These are phyloP conservation scores for Xenopus petersii DNA, from an alignment of 2,797 vertebrate species.

Conservation along the genomic window DNA sequence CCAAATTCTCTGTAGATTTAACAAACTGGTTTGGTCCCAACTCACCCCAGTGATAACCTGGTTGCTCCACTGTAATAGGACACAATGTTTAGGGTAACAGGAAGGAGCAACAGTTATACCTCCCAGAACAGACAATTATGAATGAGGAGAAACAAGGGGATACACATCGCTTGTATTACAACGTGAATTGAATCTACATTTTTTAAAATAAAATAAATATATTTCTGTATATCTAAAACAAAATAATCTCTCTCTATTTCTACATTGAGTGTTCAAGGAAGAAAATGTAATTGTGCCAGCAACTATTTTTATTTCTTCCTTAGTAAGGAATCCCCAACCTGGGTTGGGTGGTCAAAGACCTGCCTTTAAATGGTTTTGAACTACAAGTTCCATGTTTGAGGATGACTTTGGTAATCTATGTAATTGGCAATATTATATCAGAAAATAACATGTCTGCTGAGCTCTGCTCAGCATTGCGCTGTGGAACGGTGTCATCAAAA, in stretches of 20 bases:
- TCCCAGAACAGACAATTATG: constrained; percentile 26
- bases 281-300: constrained; percentile 60
- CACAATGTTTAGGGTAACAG: constrained; percentile 30
- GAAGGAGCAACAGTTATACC: constrained; percentile 11
- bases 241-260: constrained; percentile 64
- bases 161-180: constrained; percentile 53
- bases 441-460: constrained; percentile 6
- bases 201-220: constrained; percentile 68
- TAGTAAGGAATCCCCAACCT: constrained; percentile 32
- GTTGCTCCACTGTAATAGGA: constrained; percentile 34
- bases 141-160: constrained; percentile 33
- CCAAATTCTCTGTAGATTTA: too few species aligned
- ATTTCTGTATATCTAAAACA: constrained; percentile 62
- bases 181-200: constrained; percentile 54
- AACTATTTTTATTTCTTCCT: constrained; percentile 54
- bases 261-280: constrained; percentile 57
- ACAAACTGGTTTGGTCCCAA: too few species aligned
- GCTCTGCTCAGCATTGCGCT: constrained; percentile 8
- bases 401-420: constrained; percentile 31
- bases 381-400: constrained; percentile 14
- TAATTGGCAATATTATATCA: constrained; percentile 11
- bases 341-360: constrained; percentile 39
- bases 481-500: too few species aligned
- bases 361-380: constrained; percentile 6
- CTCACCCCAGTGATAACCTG: constrained; percentile 20